Conservation (phyloP, 1,140 invertebrate genomes). For the Zaprionus davidi region DNA sequence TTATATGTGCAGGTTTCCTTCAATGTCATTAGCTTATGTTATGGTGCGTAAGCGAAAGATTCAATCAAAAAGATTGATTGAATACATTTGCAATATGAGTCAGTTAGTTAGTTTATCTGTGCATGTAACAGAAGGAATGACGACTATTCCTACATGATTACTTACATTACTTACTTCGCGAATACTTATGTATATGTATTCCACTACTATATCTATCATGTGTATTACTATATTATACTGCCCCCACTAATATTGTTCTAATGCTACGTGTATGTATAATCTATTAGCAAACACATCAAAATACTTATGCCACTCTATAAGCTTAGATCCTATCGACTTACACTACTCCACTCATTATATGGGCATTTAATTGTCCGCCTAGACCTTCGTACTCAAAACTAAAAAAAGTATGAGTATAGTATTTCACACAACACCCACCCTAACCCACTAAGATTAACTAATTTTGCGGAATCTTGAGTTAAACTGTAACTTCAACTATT, state of each 20-base stretch:
- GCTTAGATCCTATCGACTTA: slow-evolving; percentile 16
- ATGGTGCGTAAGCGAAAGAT: slow-evolving; percentile 10
- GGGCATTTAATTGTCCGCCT: slow-evolving; percentile 26
- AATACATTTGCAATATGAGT: not conserved
- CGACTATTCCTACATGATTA: slow-evolving; percentile 30
- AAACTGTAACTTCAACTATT: slow-evolving; percentile 62
- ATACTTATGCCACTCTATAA: slow-evolving; percentile 50
- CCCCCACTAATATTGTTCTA: slow-evolving; percentile 58
- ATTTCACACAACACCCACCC: slow-evolving; percentile 2
- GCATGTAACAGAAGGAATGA: slow-evolving; percentile 24
- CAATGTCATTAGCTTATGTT: slow-evolving; percentile 50
- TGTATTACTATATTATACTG: slow-evolving; percentile 56
- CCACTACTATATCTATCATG: slow-evolving; percentile 43
- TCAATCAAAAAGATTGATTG: not conserved
- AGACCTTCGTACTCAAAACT: slow-evolving; percentile 4
- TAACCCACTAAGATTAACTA: not conserved
- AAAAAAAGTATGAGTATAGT: not conserved
- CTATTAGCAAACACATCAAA: slow-evolving; percentile 73
- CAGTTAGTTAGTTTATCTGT: slow-evolving; percentile 4
- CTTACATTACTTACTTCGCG: slow-evolving; percentile 21
- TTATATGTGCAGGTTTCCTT: slow-evolving; percentile 31
- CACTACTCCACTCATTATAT: slow-evolving; percentile 1
- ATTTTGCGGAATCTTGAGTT: slow-evolving; percentile 35
- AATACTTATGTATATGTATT: slow-evolving; percentile 49
- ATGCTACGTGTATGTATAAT: slow-evolving; percentile 70